Percentiles rank a stretch among this genome's conserved stretches.
phyloP scores from a whole-genome alignment of 2,888 invertebrate genomes.

The Merodon equestris region DNA sequence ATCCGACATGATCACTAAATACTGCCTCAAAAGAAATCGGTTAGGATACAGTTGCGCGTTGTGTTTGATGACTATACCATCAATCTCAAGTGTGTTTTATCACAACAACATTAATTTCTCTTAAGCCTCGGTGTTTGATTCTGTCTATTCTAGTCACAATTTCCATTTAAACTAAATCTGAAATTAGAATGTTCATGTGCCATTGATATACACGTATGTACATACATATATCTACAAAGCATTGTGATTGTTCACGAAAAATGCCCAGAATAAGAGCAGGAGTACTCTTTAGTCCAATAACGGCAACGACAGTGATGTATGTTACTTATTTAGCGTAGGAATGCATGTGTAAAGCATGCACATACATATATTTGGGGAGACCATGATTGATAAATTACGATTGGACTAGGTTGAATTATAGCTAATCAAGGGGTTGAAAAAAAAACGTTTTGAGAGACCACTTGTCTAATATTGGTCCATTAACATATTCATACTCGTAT shows the following conservation, averaged over 20 bases:
- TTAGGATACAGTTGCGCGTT: not conserved
- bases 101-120: conserved; percentile 8
- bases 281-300: no score
- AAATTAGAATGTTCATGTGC: conserved; percentile 15
- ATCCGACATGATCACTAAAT: conserved; percentile 73
- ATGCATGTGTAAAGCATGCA: no score
- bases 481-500: no score
- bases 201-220: conserved; percentile 24
- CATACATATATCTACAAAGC: conserved; percentile 21
- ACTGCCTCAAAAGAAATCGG: not conserved
- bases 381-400: no score
- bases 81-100: conserved; percentile 24
- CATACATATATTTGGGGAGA: no score
- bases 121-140: conserved; percentile 16
- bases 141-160: conserved; percentile 44
- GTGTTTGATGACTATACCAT: conserved; percentile 8
- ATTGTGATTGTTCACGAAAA: conserved; percentile 4
- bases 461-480: no score
- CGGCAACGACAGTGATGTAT: no score
- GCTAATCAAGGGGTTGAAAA: no score
- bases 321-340: no score
- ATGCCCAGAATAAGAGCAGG: no score
- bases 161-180: conserved; percentile 66
- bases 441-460: no score
- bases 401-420: no score